These are phyloP conservation scores for Carcharodon carcharias DNA, from an alignment of 2,797 vertebrate genomes.

Conservation along the genomic window DNA sequence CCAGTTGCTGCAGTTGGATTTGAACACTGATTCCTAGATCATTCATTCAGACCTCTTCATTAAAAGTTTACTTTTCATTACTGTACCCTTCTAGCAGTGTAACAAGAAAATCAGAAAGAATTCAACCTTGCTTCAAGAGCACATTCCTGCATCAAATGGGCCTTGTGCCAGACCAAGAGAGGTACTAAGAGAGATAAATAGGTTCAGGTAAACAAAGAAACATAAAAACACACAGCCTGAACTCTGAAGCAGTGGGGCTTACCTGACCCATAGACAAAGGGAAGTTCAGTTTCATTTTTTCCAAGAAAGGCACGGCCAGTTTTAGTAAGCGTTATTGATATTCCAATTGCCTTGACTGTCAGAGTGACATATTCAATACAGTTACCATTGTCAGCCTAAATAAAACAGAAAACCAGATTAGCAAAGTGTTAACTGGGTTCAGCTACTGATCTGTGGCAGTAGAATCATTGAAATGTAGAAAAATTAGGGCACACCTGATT, in stretches of 20 bases:
- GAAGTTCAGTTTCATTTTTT: background rate
- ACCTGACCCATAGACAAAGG: background rate
- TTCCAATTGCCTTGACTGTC: background rate
- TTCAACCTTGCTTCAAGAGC: background rate
- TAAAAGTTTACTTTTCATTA: too few species aligned
- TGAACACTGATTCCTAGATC: too few species aligned
- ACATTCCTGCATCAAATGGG: background rate
- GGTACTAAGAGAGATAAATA: background rate
- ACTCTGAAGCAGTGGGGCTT: background rate
- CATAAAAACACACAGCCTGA: background rate
- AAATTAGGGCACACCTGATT: too few species aligned
- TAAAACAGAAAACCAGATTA: background rate
- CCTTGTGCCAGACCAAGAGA: background rate
- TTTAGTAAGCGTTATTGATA: background rate
- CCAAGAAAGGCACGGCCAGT: background rate
- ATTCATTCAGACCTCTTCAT: too few species aligned
- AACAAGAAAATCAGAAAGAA: background rate
- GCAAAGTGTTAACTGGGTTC: background rate
- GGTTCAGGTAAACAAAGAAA: background rate
- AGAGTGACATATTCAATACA: constrained; percentile 20
- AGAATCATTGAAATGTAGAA: background rate
- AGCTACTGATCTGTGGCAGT: background rate
- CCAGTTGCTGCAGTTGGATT: too few species aligned
- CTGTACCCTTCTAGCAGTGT: background rate
- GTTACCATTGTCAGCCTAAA: background rate